Conservation (phyloP, 2,113 vertebrate species). For the Euleptes europaea region DNA sequence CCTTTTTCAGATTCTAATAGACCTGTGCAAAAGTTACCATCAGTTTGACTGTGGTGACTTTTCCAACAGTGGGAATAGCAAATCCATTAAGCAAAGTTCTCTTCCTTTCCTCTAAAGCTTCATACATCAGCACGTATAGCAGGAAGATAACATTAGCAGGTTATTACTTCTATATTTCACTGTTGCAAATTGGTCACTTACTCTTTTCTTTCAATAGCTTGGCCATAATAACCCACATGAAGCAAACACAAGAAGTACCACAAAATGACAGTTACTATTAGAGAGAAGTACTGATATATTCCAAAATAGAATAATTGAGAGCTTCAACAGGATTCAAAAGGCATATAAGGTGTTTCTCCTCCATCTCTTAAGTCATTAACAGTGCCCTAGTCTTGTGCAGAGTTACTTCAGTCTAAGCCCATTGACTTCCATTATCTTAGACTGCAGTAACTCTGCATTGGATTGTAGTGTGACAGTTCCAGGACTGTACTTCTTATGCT, state of each 20-base stretch:
- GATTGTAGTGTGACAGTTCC: background rate
- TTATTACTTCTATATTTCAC: constrained; percentile 17
- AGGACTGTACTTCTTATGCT: background rate
- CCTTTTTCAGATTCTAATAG: background rate
- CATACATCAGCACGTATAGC: constrained; percentile 19
- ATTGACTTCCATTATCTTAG: too few relatives aligned
- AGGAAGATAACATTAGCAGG: background rate
- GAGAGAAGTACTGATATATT: background rate
- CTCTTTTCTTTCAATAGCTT: constrained; percentile 9
- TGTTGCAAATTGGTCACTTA: constrained; percentile 11
- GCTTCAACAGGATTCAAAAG: background rate
- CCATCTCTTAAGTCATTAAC: background rate
- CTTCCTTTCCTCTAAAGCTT: background rate
- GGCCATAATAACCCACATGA: background rate
- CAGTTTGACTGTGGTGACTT: background rate
- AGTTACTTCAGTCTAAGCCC: too few relatives aligned
- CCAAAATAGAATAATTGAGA: constrained; percentile 10
- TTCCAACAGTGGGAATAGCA: constrained; percentile 3
- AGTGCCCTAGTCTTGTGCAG: too few relatives aligned
- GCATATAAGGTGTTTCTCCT: too few relatives aligned
- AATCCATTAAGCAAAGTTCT: constrained; percentile 20
- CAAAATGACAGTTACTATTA: constrained; percentile 3
- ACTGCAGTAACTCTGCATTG: too few relatives aligned
- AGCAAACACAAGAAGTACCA: constrained; percentile 1
- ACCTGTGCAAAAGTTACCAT: background rate